A percentile compares a stretch with the other conserved stretches of the same genome.
phyloP scores from a whole-genome alignment of 1,140 invertebrate species.

The Drosophila elegans region DNA sequence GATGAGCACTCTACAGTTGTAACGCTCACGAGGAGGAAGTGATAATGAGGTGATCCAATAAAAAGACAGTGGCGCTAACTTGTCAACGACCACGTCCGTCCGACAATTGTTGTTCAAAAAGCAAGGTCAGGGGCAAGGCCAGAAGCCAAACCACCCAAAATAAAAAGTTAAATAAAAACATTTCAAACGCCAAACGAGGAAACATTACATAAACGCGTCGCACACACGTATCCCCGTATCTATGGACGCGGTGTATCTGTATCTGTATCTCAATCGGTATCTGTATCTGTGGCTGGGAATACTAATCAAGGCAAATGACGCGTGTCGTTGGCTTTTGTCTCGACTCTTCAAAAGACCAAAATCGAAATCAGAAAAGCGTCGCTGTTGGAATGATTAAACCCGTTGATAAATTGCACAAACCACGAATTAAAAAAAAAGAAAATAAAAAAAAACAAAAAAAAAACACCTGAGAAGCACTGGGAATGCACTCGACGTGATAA shows the following conservation, averaged over 20 bases:
- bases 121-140: conserved; percentile 47
- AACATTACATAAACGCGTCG: conserved; percentile 29
- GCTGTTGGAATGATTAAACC: conserved; percentile 28
- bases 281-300: conserved; percentile 34
- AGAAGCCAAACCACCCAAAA: conserved; percentile 16
- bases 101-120: conserved; percentile 18
- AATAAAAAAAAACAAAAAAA: neutral
- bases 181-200: conserved; percentile 17
- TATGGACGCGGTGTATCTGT: conserved; percentile 15
- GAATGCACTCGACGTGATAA: conserved; percentile 48
- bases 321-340: conserved; percentile 63
- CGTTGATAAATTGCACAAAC: conserved; percentile 28
- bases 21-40: conserved; percentile 25
- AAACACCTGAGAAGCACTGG: conserved; percentile 19
- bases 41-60: conserved; percentile 37
- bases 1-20: conserved; percentile 1
- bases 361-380: conserved; percentile 25
- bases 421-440: neutral
- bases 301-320: conserved; percentile 73
- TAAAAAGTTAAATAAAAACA: conserved; percentile 19
- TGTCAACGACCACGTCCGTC: conserved; percentile 44
- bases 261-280: conserved; percentile 20
- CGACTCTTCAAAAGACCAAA: conserved; percentile 34
- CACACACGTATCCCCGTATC: conserved; percentile 28
- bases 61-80: conserved; percentile 34